Evolutionary conservation across 2,797 vertebrate species (phyloP).

Genomic region (Labroides dimidiatus): DNA sequence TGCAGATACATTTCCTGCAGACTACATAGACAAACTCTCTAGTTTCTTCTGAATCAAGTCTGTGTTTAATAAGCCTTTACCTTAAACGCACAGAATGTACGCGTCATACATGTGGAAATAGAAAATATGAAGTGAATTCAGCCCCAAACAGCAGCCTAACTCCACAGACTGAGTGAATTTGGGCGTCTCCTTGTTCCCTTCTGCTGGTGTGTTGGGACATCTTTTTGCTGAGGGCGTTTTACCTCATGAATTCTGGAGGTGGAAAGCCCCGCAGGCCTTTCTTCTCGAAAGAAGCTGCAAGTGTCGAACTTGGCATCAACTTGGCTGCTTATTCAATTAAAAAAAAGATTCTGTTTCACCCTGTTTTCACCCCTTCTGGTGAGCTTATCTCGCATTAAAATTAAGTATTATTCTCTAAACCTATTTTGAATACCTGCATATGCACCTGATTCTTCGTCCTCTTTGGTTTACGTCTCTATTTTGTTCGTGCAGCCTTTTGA

Average conservation of each 20-base stretch:
- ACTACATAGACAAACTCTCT: too few relatives aligned
- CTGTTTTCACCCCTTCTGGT: constrained; percentile 1
- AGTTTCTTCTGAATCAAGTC: background rate
- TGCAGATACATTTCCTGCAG: too few relatives aligned
- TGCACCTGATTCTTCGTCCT: background rate
- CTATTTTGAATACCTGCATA: background rate
- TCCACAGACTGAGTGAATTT: constrained; percentile 37
- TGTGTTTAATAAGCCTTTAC: background rate
- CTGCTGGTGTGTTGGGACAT: constrained; percentile 67
- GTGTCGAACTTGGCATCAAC: constrained; percentile 28
- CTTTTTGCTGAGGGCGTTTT: constrained; percentile 76
- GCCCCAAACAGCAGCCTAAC: constrained; percentile 23
- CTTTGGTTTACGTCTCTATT: background rate
- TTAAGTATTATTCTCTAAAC: background rate
- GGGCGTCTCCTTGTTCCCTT: constrained; percentile 37
- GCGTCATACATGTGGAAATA: constrained; percentile 9
- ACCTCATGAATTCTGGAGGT: constrained; percentile 77
- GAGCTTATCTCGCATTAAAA: constrained; percentile 1
- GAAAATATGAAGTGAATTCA: constrained; percentile 32
- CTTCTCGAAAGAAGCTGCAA: constrained; percentile 42
- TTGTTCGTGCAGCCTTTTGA: too few relatives aligned
- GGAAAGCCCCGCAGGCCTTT: constrained; percentile 72
- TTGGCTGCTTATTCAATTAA: constrained; percentile 34
- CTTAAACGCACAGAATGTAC: background rate
- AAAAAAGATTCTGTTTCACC: constrained; percentile 11